Conservation (phyloP, 2,113 vertebrate genomes). For the Onychostruthus taczanowskii region DNA sequence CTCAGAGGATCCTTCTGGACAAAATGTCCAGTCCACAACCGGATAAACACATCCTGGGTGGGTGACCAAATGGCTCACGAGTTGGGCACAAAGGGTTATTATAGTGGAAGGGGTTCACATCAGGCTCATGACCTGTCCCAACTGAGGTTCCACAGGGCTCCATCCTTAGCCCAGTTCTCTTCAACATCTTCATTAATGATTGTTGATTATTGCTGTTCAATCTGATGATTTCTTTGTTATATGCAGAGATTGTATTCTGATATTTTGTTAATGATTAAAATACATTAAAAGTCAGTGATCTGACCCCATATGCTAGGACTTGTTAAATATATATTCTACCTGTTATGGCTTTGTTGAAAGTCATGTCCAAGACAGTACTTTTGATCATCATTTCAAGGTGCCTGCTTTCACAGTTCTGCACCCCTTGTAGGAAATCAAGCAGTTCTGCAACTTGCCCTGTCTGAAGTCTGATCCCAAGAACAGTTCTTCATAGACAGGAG, state of each 20-base stretch:
- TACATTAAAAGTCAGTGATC: not conserved
- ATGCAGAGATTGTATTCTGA: not conserved
- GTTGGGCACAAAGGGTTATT: too few relatives aligned
- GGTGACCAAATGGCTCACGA: fast-evolving
- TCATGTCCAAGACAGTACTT: not conserved
- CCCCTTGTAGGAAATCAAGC: not conserved
- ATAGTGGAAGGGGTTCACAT: not conserved
- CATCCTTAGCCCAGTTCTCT: not conserved
- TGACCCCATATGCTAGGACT: not conserved
- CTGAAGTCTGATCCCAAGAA: not conserved
- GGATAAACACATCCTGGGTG: not conserved
- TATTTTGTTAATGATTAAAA: not conserved
- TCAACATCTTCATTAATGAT: not conserved
- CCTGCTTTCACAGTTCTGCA: not conserved
- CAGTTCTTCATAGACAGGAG: not conserved
- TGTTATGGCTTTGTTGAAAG: not conserved
- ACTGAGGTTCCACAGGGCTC: not conserved
- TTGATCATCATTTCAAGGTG: not conserved
- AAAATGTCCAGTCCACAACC: not conserved
- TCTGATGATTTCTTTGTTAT: not conserved
- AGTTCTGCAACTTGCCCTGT: not conserved
- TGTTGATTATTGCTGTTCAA: not conserved
- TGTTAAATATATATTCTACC: not conserved
- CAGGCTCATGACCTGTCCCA: too few relatives aligned
- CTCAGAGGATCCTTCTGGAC: not conserved